These are phyloP conservation scores for Parapsyche elsis DNA, from an alignment of 1,140 invertebrate species.

Conservation along the genomic window DNA sequence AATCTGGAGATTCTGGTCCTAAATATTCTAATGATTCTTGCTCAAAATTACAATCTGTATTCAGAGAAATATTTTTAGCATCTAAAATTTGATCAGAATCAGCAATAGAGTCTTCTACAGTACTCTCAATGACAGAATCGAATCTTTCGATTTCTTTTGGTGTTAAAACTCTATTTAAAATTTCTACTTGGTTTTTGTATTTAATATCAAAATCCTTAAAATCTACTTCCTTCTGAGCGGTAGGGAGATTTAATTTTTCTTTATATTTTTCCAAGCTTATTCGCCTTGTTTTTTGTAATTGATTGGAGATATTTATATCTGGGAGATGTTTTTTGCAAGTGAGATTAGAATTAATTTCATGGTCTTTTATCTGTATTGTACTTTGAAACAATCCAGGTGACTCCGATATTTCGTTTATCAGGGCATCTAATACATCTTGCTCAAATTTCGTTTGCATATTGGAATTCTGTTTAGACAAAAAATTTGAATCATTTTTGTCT, in stretches of 20 bases:
- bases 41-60: slow-evolving; percentile 42
- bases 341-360: neutral
- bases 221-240: neutral
- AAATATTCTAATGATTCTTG: slow-evolving; percentile 57
- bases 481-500: neutral
- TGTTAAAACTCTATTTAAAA: slow-evolving; percentile 64
- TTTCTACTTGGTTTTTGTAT: slow-evolving; percentile 59
- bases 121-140: slow-evolving; percentile 66
- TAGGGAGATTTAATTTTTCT: slow-evolving; percentile 52
- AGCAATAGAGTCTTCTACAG: slow-evolving; percentile 59
- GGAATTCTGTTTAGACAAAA: neutral
- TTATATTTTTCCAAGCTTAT: slow-evolving; percentile 67
- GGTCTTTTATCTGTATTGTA: neutral
- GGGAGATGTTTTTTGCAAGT: slow-evolving; percentile 53
- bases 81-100: slow-evolving; percentile 54
- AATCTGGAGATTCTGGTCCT: slow-evolving; percentile 64
- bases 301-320: neutral
- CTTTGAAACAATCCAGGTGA: slow-evolving; percentile 30
- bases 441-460: slow-evolving; percentile 53
- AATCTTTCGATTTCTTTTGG: slow-evolving; percentile 70
- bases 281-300: slow-evolving; percentile 61
- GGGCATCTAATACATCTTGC: slow-evolving; percentile 66
- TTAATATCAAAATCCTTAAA: slow-evolving; percentile 40
- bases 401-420: slow-evolving; percentile 59
- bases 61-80: slow-evolving; percentile 46